Evolutionary conservation across 2,888 invertebrate species (phyloP), one percentile per base, ranked within the genome.

Genomic region (Macrosoma leucophasiata): DNA sequence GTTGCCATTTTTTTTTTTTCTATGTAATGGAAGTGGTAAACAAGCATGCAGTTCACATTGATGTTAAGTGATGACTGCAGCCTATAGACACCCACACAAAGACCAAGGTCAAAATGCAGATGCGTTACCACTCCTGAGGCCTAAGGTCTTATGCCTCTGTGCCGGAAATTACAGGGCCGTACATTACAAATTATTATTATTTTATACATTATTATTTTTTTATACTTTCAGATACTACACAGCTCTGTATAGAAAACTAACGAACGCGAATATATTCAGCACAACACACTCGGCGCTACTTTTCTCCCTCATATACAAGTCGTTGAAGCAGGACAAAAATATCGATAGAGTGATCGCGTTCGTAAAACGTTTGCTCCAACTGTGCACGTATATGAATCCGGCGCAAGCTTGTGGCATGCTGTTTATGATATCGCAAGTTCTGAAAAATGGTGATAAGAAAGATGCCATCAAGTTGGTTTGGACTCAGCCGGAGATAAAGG

Each of bases 191-290:
- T n/a, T n/a, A n/a, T n/a, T n/a, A n/a, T n/a, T n/a, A n/a, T n/a
- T n/a, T n/a, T n/a, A n/a, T n/a, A n/a, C n/a, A n/a, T n/a, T n/a
- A n/a, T n/a, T n/a, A n/a, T 15, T 11, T 31, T 17, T 17, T 22
- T 38, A 18, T 5, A n/a, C 3, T 13, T 59, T 0, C 62, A 91
- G 93, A 51, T 96, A 91, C 78, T 98, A 97, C 76, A 89, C 90
- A 39, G 92, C 96, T 1, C 86, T 99, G 18, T 99, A 99, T 65
- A 88, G 89, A 12, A 97, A 97, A 64, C 67, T 99, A 35, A 67
- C 91, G 0, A 94, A 94, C 65, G 86, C 93, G 0, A 90, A 91
- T 34, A 72, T 82, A 6, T 87, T 87, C 68, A 87, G 87, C 7
- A 90, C 92, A 0, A 87, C 89, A 0, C 89, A 90, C 55, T 89